These are phyloP conservation scores for Erpobdella octoculata DNA, from an alignment of 2,888 invertebrate genomes.

Conservation along the genomic window DNA sequence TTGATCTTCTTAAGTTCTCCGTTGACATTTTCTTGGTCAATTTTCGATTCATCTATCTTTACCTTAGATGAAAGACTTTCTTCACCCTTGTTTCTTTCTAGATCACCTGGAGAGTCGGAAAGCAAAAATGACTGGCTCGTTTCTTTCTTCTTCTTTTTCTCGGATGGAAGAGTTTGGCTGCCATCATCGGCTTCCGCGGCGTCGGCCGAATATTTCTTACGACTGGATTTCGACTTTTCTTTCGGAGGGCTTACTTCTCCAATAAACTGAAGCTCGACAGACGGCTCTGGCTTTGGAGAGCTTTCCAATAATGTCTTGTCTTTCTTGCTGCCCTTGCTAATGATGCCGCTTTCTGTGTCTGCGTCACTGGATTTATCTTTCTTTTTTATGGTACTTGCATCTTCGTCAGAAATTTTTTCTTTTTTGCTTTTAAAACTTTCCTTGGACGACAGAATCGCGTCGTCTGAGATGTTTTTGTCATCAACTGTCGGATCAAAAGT, in stretches of 20 bases:
- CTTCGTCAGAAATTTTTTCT: not conserved
- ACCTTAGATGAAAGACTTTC: not conserved
- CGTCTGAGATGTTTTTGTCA: not conserved
- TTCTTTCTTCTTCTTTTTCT: slow-evolving; percentile 2
- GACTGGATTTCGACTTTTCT: slow-evolving; percentile 2
- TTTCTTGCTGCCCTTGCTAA: not conserved
- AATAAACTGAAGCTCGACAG: not conserved
- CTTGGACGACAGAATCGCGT: not conserved
- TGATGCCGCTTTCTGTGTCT: not conserved
- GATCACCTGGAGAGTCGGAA: not conserved
- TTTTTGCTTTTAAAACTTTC: not conserved
- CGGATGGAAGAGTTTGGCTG: too few relatives aligned
- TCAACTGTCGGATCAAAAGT: not conserved
- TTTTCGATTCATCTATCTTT: not conserved
- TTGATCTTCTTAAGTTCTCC: not conserved
- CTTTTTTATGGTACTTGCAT: not conserved
- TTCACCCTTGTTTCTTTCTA: not conserved
- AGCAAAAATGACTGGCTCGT: not conserved
- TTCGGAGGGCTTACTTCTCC: not conserved
- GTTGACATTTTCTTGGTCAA: not conserved
- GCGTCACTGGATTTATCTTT: not conserved
- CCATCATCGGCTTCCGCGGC: too few relatives aligned
- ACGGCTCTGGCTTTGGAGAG: too few relatives aligned
- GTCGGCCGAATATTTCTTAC: not conserved
- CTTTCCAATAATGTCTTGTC: not conserved